Evolutionary conservation across 2,113 vertebrate genomes (phyloP).

Genomic region (Nerophis ophidion): DNA sequence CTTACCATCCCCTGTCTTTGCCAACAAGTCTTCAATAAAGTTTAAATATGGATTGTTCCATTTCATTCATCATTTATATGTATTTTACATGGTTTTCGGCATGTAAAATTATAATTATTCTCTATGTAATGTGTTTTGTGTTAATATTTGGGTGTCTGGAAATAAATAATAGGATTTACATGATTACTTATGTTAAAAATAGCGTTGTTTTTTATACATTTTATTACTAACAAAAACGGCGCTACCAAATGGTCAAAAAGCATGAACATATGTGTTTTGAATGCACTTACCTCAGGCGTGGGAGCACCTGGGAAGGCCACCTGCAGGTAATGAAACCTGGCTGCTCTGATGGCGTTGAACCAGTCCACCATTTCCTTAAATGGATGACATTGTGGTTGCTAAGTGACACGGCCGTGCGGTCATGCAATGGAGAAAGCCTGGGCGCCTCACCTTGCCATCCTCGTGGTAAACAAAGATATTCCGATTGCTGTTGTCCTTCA

Average conservation of each 20-base stretch:
- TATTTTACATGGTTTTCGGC: no score
- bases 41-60: no score
- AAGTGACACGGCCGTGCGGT: not conserved
- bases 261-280: not conserved
- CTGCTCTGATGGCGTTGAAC: constrained; percentile 86
- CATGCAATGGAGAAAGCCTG: no score
- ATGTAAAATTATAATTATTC: no score
- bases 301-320: constrained; percentile 63
- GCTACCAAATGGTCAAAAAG: not conserved
- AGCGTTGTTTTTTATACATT: no score
- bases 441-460: constrained; percentile 84
- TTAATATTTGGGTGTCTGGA: no score
- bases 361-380: constrained; percentile 87
- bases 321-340: constrained; percentile 81
- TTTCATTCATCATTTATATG: no score
- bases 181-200: no score
- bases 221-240: not conserved
- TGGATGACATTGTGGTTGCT: not conserved
- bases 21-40: no score
- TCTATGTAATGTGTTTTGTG: no score
- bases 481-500: constrained; percentile 95
- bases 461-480: constrained; percentile 96
- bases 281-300: constrained; percentile 46
- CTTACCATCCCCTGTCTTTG: no score
- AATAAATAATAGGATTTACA: no score